These are phyloP conservation scores for Pararge aegeria DNA, from an alignment of 1,140 invertebrate species.

Conservation along the genomic window DNA sequence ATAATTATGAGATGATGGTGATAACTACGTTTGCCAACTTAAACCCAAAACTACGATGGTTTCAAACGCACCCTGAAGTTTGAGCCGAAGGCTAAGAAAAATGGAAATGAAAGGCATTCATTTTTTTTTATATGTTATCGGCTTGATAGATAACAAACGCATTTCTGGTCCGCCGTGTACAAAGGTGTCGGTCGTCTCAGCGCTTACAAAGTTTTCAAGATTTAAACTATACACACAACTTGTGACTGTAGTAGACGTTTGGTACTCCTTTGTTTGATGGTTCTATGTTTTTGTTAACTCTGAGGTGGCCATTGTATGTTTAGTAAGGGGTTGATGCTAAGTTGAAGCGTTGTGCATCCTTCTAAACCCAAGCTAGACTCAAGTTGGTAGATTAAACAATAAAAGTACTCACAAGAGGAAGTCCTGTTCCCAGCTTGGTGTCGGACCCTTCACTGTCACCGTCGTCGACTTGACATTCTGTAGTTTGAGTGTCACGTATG, in stretches of 20 bases:
- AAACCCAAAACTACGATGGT: no score
- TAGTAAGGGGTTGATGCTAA: not conserved
- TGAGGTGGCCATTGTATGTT: not conserved
- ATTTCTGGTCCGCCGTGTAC: no score
- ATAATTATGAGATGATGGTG: no score
- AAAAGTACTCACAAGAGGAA: conserved; percentile 96
- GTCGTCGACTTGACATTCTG: conserved; percentile 99
- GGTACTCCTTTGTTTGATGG: not conserved
- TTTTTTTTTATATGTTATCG: no score
- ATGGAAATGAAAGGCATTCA: no score
- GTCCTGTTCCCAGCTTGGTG: conserved; percentile 98
- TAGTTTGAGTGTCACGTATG: conserved; percentile 97
- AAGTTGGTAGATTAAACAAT: conserved; percentile 31
- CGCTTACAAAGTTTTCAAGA: no score
- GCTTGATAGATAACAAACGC: no score
- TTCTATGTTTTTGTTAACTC: not conserved
- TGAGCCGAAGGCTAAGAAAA: no score
- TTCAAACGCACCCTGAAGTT: no score
- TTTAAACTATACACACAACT: not conserved
- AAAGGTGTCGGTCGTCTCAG: no score
- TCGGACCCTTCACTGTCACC: conserved; percentile 95
- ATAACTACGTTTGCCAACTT: no score
- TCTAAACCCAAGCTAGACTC: not conserved
- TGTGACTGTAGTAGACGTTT: not conserved
- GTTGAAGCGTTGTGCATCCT: not conserved